These are phyloP conservation scores for Dorcus hopei DNA, from an alignment of 2,888 invertebrate genomes.

Conservation along the genomic window DNA sequence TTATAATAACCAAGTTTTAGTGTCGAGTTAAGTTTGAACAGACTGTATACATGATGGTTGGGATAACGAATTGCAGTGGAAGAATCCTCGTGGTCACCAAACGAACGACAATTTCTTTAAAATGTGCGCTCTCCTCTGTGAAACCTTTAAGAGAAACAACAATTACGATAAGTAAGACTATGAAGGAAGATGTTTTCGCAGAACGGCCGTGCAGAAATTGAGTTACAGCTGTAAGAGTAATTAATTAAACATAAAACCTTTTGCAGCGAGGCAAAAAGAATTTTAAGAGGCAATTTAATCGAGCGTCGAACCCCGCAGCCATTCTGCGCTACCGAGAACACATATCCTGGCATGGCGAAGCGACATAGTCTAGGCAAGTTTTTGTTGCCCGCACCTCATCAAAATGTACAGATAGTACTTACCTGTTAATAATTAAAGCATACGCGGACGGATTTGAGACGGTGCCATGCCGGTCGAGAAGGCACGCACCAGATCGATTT, in stretches of 20 bases:
- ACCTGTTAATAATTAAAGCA: conserved; percentile 1
- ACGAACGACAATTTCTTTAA: too few species aligned
- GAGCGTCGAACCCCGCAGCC: conserved; percentile 3
- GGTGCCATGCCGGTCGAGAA: neutral
- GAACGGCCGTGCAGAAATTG: neutral
- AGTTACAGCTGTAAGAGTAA: neutral
- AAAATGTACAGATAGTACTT: neutral
- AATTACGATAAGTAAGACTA: too few species aligned
- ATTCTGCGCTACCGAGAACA: neutral
- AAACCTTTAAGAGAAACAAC: too few species aligned
- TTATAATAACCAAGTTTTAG: too few species aligned
- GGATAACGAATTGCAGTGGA: too few species aligned
- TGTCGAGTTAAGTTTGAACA: too few species aligned
- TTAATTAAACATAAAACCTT: conserved; percentile 9
- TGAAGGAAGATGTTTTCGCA: too few species aligned
- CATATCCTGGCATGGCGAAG: neutral
- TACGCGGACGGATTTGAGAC: neutral
- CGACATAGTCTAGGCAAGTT: conserved; percentile 2
- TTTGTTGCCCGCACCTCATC: neutral
- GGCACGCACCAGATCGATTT: neutral
- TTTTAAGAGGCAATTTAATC: conserved; percentile 1
- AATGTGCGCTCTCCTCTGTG: too few species aligned
- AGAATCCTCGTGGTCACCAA: too few species aligned
- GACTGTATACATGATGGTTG: too few species aligned
- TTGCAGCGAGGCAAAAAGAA: neutral